Evolutionary conservation across 2,888 invertebrate genomes (phyloP).

Genomic region (Adineta ricciae): DNA sequence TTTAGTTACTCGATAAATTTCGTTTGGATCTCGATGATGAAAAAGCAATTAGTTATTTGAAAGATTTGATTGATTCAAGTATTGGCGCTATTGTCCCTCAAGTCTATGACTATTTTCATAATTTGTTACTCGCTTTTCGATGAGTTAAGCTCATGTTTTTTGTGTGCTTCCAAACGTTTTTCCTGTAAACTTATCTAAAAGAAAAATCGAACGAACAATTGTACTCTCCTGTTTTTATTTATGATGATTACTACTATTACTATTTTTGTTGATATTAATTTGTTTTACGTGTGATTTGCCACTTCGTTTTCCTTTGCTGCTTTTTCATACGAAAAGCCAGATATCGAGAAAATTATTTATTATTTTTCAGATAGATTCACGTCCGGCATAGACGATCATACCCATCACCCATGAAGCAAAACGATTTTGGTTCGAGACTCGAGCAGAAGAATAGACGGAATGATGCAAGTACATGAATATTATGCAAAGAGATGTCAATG

Average conservation of each 20-base stretch:
- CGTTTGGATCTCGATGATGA: conserved; percentile 11
- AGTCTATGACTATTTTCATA: conserved; percentile 19
- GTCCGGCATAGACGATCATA: too few species aligned
- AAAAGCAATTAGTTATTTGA: conserved; percentile 4
- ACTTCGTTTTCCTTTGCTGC: not conserved
- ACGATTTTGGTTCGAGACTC: too few species aligned
- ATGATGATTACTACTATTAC: not conserved
- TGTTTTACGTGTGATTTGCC: not conserved
- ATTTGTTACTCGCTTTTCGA: not conserved
- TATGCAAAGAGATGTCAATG: too few species aligned
- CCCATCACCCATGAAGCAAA: too few species aligned
- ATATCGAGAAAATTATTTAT: not conserved
- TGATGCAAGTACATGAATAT: too few species aligned
- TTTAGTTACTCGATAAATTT: conserved; percentile 20
- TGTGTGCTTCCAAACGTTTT: not conserved
- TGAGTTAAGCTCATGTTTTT: not conserved
- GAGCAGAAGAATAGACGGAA: too few species aligned
- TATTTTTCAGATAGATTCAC: not conserved
- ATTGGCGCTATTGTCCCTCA: not conserved
- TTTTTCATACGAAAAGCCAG: not conserved
- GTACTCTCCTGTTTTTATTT: not conserved
- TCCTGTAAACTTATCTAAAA: not conserved
- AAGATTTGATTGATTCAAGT: conserved; percentile 17
- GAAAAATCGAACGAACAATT: not conserved
- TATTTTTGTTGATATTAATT: not conserved